phyloP scores from a whole-genome alignment of 2,888 invertebrate species.

The Unio delphinus region DNA sequence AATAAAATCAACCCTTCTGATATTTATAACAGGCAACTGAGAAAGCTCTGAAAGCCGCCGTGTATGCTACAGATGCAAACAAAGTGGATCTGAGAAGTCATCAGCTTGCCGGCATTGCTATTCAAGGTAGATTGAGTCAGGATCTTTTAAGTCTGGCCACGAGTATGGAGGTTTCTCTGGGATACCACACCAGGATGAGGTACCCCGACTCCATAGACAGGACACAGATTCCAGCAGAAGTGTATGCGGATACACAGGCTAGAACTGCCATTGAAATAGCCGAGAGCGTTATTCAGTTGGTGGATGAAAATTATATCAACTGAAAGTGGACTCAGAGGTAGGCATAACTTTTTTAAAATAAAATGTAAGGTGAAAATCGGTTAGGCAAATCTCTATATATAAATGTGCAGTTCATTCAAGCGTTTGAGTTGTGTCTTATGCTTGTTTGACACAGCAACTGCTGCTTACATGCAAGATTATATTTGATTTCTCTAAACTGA shows the following conservation, averaged over 20 bases:
- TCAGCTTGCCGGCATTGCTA: neutral
- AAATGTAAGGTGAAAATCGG: too few relatives aligned
- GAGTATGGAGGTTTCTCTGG: conserved; percentile 6
- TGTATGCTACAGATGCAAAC: conserved; percentile 7
- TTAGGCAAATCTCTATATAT: too few relatives aligned
- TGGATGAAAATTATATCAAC: neutral
- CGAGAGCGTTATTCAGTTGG: conserved; percentile 9
- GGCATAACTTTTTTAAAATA: too few relatives aligned
- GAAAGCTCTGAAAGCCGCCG: conserved; percentile 13
- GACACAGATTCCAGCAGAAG: conserved; percentile 15
- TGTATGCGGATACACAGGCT: conserved; percentile 15
- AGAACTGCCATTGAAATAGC: conserved; percentile 9
- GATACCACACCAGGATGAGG: conserved; percentile 15
- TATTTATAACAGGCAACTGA: conserved; percentile 8
- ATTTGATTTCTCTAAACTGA: too few relatives aligned
- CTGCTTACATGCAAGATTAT: too few relatives aligned
- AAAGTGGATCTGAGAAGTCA: neutral
- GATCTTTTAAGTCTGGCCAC: neutral
- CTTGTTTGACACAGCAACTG: too few relatives aligned
- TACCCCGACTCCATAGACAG: conserved; percentile 14
- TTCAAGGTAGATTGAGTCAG: neutral
- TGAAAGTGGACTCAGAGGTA: too few relatives aligned
- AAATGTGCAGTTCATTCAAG: too few relatives aligned
- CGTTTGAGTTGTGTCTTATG: too few relatives aligned
- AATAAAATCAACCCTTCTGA: too few relatives aligned